phyloP scores from a whole-genome alignment of 2,113 vertebrate species.

The Isichthys henryi region DNA sequence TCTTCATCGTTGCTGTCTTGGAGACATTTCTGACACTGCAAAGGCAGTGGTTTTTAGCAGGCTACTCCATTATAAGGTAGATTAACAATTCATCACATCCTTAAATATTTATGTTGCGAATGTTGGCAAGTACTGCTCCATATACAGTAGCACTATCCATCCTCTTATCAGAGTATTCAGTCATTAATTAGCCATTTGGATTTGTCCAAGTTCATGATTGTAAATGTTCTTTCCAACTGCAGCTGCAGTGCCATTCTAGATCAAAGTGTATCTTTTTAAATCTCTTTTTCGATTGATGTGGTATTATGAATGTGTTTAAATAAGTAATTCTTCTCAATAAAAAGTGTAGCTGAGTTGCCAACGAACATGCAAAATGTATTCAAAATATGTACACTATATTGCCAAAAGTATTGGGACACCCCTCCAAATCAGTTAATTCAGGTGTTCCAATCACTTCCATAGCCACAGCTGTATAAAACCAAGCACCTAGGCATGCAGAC shows the following conservation, averaged over 20 bases:
- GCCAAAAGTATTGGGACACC: too few species aligned
- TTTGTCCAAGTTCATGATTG: not conserved
- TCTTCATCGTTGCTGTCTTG: not conserved
- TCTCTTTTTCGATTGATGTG: not conserved
- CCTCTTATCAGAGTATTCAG: not conserved
- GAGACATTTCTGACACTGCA: not conserved
- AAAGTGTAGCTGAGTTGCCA: not conserved
- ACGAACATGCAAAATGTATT: not conserved
- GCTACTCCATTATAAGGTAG: conserved; percentile 38
- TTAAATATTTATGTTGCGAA: conserved; percentile 43
- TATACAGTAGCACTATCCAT: not conserved
- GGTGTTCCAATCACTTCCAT: too few species aligned
- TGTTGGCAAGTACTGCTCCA: not conserved
- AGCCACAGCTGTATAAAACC: too few species aligned
- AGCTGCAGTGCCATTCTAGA: not conserved
- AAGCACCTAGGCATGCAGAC: too few species aligned
- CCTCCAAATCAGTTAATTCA: too few species aligned
- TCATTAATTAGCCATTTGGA: not conserved
- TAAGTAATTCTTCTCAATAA: not conserved
- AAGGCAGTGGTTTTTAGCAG: conserved; percentile 3
- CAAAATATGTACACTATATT: not conserved
- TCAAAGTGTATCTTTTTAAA: not conserved
- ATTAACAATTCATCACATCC: conserved; percentile 39
- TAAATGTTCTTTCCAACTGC: not conserved
- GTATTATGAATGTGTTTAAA: not conserved